phyloP scores from a whole-genome alignment of 2,113 vertebrate genomes.

The Pteruthius melanotis region DNA sequence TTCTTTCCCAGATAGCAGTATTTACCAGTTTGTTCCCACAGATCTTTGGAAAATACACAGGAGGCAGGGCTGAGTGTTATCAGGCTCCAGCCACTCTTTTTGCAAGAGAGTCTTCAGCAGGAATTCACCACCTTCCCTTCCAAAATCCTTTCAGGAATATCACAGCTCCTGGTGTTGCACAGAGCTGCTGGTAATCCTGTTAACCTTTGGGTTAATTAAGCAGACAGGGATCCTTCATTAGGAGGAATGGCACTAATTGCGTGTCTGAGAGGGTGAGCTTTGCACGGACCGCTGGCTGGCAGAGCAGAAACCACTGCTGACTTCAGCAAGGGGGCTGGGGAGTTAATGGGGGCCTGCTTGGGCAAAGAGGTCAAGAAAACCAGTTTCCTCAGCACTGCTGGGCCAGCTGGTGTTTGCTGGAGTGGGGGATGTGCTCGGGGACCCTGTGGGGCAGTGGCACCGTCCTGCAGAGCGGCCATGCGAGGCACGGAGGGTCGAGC shows the following conservation, averaged over 20 bases:
- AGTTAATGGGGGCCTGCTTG: neutral
- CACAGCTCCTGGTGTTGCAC: neutral
- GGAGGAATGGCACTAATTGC: neutral
- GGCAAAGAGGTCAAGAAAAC: neutral
- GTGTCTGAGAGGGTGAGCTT: neutral
- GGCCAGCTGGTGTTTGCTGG: neutral
- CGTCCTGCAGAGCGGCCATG: neutral
- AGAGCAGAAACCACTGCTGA: neutral
- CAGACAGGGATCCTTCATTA: neutral
- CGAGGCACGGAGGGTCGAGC: neutral
- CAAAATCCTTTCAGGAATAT: neutral
- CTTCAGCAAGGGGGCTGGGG: neutral
- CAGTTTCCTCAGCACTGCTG: neutral
- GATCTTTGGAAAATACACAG: neutral
- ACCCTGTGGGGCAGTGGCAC: neutral
- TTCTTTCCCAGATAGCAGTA: neutral
- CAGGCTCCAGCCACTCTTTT: neutral
- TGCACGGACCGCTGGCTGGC: rapidly evolving
- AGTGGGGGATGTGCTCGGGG: rapidly evolving
- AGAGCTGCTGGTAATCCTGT: neutral
- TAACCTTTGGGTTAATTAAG: neutral
- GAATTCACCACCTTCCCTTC: neutral
- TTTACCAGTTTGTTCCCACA: neutral
- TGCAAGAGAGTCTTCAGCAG: neutral
- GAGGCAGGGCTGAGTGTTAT: neutral